phyloP scores from a whole-genome alignment of 2,113 vertebrate genomes.

The Xiphophorus hellerii region DNA sequence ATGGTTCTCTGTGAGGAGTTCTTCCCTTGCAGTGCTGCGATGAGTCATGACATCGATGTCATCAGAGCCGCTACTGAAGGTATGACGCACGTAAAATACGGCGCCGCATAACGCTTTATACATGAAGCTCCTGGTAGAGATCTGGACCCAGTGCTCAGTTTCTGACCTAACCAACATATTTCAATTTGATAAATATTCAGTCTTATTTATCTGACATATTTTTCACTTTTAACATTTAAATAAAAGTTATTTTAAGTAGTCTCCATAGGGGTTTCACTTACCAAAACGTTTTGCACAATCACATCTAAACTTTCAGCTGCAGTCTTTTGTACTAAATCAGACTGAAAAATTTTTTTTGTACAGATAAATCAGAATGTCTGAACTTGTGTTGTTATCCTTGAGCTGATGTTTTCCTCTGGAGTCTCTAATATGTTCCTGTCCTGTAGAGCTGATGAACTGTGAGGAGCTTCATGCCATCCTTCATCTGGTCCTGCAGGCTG shows the following conservation, averaged over 20 bases:
- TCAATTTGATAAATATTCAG: background rate
- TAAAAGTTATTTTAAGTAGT: conserved; percentile 51
- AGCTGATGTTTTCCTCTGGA: background rate
- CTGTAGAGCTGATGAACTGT: conserved; percentile 91
- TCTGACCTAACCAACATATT: background rate
- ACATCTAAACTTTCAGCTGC: too few species aligned
- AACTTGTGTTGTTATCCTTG: background rate
- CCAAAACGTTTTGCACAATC: too few species aligned
- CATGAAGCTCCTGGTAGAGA: too few species aligned
- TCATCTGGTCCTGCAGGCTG: conserved; percentile 96
- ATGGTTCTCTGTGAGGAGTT: conserved; percentile 95
- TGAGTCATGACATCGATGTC: conserved; percentile 87
- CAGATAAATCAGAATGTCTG: background rate
- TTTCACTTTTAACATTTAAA: background rate
- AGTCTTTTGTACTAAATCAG: too few species aligned
- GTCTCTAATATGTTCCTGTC: conserved; percentile 46
- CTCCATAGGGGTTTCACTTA: conserved; percentile 23
- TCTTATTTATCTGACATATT: background rate
- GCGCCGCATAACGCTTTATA: too few species aligned
- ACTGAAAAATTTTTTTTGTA: background rate
- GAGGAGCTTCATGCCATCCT: conserved; percentile 95
- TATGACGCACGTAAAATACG: conserved; percentile 58
- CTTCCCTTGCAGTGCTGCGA: conserved; percentile 85
- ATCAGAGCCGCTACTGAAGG: conserved; percentile 89
- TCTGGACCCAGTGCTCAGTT: too few species aligned